Conservation (phyloP, 2,888 invertebrate genomes). For the Branchipolynoe longqiensis region DNA sequence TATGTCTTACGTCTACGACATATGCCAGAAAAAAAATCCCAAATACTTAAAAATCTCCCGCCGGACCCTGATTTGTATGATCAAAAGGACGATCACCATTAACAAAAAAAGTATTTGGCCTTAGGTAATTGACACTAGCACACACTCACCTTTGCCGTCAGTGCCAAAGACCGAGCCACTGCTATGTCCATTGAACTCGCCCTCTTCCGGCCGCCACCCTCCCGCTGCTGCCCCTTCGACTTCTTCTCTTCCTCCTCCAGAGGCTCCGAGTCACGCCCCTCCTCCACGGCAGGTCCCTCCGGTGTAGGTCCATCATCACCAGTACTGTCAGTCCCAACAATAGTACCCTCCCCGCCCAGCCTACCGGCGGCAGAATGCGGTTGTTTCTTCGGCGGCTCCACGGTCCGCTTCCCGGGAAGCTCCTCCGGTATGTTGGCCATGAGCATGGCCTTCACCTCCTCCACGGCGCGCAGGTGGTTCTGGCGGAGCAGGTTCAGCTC, state of each 20-base stretch:
- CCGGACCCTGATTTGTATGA: too few relatives aligned
- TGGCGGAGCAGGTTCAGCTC: conserved; percentile 41
- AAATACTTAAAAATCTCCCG: too few relatives aligned
- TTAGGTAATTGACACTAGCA: too few relatives aligned
- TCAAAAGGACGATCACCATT: too few relatives aligned
- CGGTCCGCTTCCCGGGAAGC: background rate
- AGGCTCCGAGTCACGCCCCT: too few relatives aligned
- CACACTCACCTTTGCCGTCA: conserved; percentile 31
- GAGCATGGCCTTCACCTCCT: conserved; percentile 25
- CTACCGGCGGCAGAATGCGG: too few relatives aligned
- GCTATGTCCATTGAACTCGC: conserved; percentile 18
- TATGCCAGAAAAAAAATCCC: too few relatives aligned
- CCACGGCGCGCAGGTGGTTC: conserved; percentile 18
- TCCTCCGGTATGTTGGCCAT: conserved; percentile 41
- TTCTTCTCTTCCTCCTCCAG: too few relatives aligned
- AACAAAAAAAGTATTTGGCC: too few relatives aligned
- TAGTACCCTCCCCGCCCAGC: background rate
- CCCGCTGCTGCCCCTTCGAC: background rate
- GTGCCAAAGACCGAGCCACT: conserved; percentile 28
- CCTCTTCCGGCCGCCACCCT: background rate
- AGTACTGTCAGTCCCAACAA: background rate
- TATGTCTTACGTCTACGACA: too few relatives aligned
- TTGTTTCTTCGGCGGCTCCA: background rate
- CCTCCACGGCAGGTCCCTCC: background rate
- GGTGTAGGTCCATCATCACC: background rate